A percentile compares a stretch with the other conserved stretches of the same genome.
Conservation (phyloP, 2,113 vertebrate genomes). For the Catagonus wagneri region DNA sequence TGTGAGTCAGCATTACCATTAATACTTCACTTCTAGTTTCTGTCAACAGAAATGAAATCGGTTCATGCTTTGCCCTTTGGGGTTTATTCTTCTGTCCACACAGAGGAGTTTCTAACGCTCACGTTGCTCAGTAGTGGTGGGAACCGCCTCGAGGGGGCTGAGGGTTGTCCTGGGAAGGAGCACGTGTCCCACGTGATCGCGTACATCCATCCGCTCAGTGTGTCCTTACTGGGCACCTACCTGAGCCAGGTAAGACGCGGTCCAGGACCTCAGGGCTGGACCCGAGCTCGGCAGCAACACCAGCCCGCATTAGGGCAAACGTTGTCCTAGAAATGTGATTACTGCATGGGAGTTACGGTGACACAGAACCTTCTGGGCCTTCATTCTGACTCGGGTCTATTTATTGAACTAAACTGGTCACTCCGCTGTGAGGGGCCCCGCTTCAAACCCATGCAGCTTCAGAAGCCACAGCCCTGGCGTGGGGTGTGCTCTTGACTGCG, state of each 20-base stretch:
- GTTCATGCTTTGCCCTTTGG: neutral
- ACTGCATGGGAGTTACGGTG: accelerated
- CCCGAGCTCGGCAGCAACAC: neutral
- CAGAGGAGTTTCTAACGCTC: neutral
- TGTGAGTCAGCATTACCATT: too few relatives aligned
- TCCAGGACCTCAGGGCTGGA: neutral
- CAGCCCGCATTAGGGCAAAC: neutral
- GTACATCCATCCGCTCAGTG: accelerated
- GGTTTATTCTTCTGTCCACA: neutral
- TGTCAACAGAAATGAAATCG: neutral
- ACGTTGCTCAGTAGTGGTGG: accelerated
- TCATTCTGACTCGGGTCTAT: too few relatives aligned
- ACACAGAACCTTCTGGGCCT: neutral
- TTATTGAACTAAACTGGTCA: neutral
- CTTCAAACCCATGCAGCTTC: neutral
- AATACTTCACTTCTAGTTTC: neutral
- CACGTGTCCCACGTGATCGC: accelerated
- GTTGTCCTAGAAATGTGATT: accelerated
- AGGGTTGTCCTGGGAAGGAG: neutral
- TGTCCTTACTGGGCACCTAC: too few relatives aligned
- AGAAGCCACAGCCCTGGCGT: accelerated
- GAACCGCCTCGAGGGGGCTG: neutral
- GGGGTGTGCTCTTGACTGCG: accelerated
- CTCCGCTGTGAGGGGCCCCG: neutral
- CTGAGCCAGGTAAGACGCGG: neutral